Evolutionary conservation across 92 coral and sea anemone genomes (phyloP).

Genomic region (Actinernus sp.): DNA sequence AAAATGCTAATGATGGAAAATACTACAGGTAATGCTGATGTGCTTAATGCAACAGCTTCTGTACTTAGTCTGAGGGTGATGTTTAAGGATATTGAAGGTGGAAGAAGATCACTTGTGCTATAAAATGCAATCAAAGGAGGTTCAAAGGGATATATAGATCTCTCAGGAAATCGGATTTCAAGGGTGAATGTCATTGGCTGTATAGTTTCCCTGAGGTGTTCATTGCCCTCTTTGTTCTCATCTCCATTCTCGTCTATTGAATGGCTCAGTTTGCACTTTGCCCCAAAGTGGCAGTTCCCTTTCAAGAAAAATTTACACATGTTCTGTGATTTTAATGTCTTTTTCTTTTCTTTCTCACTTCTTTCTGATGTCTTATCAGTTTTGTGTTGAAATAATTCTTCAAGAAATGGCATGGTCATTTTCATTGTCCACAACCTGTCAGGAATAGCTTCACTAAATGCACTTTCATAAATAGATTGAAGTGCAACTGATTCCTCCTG

Average conservation of each 20-base stretch:
- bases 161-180: conserved; percentile 76
- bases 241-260: conserved; percentile 2
- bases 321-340: conserved; percentile 16
- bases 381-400: conserved; percentile 38
- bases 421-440: conserved; percentile 76
- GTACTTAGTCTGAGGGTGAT: conserved; percentile 60
- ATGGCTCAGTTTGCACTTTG: conserved; percentile 80
- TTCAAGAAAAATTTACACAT: conserved; percentile 60
- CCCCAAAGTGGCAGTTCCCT: conserved; percentile 76
- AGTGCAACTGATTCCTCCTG: conserved; percentile 77
- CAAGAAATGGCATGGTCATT: conserved; percentile 61
- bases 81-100: conserved; percentile 71
- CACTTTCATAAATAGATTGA: conserved; percentile 72
- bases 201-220: conserved; percentile 13
- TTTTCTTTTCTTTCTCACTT: conserved; percentile 10
- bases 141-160: conserved; percentile 83
- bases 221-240: conserved; percentile 7
- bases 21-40: conserved; percentile 62
- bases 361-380: conserved; percentile 5
- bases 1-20: conserved; percentile 75
- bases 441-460: conserved; percentile 68
- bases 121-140: conserved; percentile 79
- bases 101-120: conserved; percentile 59
- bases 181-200: conserved; percentile 41
- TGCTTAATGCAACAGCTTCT: conserved; percentile 58